These are phyloP conservation scores for Spilogale gracilis DNA, from an alignment of 2,113 vertebrate genomes.

Conservation along the genomic window DNA sequence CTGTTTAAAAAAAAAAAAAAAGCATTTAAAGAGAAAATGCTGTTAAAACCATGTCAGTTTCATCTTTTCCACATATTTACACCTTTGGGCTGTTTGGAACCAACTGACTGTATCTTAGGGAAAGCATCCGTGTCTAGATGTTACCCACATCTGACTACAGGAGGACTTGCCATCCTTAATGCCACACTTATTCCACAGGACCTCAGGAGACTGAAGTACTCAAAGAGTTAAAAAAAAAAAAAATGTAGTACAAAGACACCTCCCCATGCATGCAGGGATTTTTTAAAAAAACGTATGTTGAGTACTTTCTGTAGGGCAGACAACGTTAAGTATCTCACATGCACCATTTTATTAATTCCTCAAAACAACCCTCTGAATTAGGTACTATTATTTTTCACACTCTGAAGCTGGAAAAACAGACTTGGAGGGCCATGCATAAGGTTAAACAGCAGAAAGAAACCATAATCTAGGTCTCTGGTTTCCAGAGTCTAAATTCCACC, in stretches of 20 bases:
- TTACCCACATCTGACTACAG: not conserved
- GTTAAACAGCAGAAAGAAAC: conserved; percentile 27
- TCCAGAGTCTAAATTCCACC: not conserved
- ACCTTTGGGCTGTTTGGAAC: not conserved
- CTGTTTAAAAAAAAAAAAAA: conserved; percentile 84
- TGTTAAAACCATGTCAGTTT: not conserved
- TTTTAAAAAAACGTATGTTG: not conserved
- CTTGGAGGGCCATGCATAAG: not conserved
- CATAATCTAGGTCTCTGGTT: not conserved
- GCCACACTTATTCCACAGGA: not conserved
- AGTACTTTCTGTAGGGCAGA: not conserved
- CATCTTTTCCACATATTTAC: not conserved
- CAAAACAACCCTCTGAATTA: not conserved
- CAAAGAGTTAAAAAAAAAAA: not conserved
- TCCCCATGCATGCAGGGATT: too few species aligned
- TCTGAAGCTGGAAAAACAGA: not conserved
- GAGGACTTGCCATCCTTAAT: not conserved
- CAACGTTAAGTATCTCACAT: not conserved
- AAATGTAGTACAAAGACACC: not conserved
- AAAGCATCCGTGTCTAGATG: not conserved
- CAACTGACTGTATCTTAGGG: not conserved
- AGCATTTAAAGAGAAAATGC: not conserved
- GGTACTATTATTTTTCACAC: conserved; percentile 2
- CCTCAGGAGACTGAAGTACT: not conserved
- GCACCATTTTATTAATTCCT: conserved; percentile 1